These are phyloP conservation scores for Drosophila rellima DNA, from an alignment of 2,888 invertebrate genomes.

Conservation along the genomic window DNA sequence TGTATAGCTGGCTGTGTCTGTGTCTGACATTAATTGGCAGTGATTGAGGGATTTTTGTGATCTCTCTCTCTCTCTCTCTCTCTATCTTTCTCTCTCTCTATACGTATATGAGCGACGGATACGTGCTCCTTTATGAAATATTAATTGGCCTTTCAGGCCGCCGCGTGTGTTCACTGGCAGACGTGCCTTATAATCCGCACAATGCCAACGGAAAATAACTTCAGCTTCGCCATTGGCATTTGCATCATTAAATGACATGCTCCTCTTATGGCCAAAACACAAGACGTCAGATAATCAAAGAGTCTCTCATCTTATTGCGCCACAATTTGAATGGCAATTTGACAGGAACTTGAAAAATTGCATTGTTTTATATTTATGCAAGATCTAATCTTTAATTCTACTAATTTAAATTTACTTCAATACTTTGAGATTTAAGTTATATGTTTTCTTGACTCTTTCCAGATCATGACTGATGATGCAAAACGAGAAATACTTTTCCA, in stretches of 20 bases:
- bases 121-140: constrained; percentile 80
- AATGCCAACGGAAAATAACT: constrained; percentile 44
- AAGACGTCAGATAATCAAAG: constrained; percentile 22
- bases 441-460: too few relatives aligned
- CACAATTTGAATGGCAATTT: constrained; percentile 17
- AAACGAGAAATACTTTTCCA: too few relatives aligned
- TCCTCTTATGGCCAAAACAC: constrained; percentile 20
- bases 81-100: constrained; percentile 42
- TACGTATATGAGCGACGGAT: constrained; percentile 49
- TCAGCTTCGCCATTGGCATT: constrained; percentile 22
- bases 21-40: constrained; percentile 82
- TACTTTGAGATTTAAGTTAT: neutral
- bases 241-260: constrained; percentile 50
- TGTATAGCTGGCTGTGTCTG: constrained; percentile 65
- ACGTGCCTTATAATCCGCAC: constrained; percentile 73
- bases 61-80: constrained; percentile 46
- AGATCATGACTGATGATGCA: too few relatives aligned
- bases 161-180: constrained; percentile 43
- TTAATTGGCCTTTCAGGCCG: constrained; percentile 76
- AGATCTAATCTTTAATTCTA: neutral
- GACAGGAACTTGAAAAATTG: constrained; percentile 4
- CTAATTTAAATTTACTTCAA: neutral
- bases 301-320: neutral
- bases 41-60: constrained; percentile 80
- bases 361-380: neutral